Base-by-base conservation (phyloP, 64 coral and sea anemone genomes). In the Astreopora myriophthalma region DNA sequence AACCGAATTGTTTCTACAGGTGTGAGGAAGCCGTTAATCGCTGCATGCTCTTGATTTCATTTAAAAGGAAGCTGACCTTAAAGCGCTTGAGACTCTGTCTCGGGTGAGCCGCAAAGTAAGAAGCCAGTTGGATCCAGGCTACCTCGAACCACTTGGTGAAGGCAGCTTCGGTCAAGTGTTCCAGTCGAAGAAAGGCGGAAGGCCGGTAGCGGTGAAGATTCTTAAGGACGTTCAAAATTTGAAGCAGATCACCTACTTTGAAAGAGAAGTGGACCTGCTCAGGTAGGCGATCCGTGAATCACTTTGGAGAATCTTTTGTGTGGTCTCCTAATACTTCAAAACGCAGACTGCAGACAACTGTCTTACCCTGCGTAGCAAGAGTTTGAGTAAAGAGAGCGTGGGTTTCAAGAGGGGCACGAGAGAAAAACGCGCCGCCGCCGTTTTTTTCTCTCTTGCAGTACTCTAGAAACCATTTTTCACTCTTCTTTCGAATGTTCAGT, bases 141-240 rank as follows among this genome's bases (percentile, higher is more conserved):
- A 67, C 1, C 69, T 78, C 37, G 74, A 93, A 11, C 40, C 61
- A 22, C 85, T 93, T 49, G 92, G 92, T 27, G 92, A 88, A 63
- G 92, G 92, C 20, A 57, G 84, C 14, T 93, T 88, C 57, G 92
- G 92, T 40, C 64, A 93, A 61, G 92, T 93, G 17, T 93, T 44
- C 40, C 67, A 62, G 25, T 85, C 92, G 3, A 93, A 93, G 34
- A 86, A 79, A 6, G 71, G 73, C 9, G 92, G 92, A 1, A 74
- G 71, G 33, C 85, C 62, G 5, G 92, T 93, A 64, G 92, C 92
- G 20, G 92, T 93, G 0, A 93, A 93, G 63, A 93, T 88, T 23
- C 26, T 93, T 19, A 93, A 88, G 61, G 80, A 93, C 52, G 37
- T 88, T 2, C 49, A 88, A 8, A 71, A 61, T 48, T 34, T 1